Conservation (phyloP, 2,888 invertebrate genomes). For the Cyclophora albipunctata region DNA sequence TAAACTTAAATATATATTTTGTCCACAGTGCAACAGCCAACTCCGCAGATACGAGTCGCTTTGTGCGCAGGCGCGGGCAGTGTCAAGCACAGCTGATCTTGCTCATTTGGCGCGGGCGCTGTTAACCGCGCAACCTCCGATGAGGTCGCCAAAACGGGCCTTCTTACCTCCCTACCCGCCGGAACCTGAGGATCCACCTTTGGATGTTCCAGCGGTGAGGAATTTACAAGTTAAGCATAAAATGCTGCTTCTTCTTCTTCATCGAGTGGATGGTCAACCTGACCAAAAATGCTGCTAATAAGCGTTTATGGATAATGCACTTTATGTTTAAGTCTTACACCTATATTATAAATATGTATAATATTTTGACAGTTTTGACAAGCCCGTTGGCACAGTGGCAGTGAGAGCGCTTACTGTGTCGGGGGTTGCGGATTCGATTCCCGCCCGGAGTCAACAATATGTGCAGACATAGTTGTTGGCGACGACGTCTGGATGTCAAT, state of each 20-base stretch:
- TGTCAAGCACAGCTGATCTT: slow-evolving; percentile 83
- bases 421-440: no score
- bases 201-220: slow-evolving; percentile 62
- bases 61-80: slow-evolving; percentile 83
- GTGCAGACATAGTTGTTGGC: no score
- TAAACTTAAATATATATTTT: background rate
- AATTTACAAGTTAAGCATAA: slow-evolving; percentile 4
- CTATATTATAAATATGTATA: no score
- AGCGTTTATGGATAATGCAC: no score
- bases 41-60: slow-evolving; percentile 88
- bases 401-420: no score
- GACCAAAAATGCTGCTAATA: background rate
- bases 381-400: no score
- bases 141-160: slow-evolving; percentile 81
- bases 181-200: slow-evolving; percentile 60
- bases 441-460: no score
- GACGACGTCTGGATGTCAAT: no score
- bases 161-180: slow-evolving; percentile 73
- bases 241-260: no score
- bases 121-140: slow-evolving; percentile 79
- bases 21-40: slow-evolving; percentile 84
- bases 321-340: no score
- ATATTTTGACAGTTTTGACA: no score
- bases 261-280: no score
- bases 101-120: slow-evolving; percentile 87